Evolutionary conservation across 2,113 vertebrate genomes (phyloP), one percentile per base, ranked within the genome.

Genomic region (Callocephalon fimbriatum): DNA sequence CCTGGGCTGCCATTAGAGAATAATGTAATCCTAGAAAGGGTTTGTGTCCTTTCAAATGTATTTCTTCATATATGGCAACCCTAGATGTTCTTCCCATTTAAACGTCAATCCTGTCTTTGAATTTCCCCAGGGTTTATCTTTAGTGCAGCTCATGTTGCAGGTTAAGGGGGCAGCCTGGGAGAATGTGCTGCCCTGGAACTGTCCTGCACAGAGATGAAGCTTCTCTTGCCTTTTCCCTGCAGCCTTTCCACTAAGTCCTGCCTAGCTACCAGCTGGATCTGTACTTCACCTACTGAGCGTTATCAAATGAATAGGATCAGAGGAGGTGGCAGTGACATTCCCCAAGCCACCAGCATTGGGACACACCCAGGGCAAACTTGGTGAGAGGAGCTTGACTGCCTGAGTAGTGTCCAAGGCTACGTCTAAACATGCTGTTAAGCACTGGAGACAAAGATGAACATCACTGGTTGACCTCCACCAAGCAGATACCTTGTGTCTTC

Each of bases 301-400:
- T 84, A 27, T 8, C 29, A 58, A 67, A 67, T 35, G 15, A 21
- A 35, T 10, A 11, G 26, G 26, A 7, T 18, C 6, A 3, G 58
- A 80, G 32, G 38, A 76, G 22, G 32, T 42, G 22, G 23, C 3
- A 1, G n/a, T 59, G 74, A 26, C 9, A 14, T 53, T 88, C 31
- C 25, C 1, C 1, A 50, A 29, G 42, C n/a, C 23, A 42, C 58
- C 56, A 37, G 38, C 3, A 1, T 35, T 1, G 6, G 26, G n/a
- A 54, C 0, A 3, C 31, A 45, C 35, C 23, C 40, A 56, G 75
- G 31, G n/a, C 50, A 61, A 54, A 21, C 22, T 21, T 9, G 7
- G n/a, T 0, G 1, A 68, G 38, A 17, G n/a, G 22, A 72, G 45
- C 27, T 42, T 48, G 63, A 45, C 82, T 77, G 38, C 18, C 16